Percentiles rank a stretch among this genome's conserved stretches.
These are phyloP conservation scores for Drosophila aldrichi DNA, from an alignment of 2,888 invertebrate species.

Conservation along the genomic window DNA sequence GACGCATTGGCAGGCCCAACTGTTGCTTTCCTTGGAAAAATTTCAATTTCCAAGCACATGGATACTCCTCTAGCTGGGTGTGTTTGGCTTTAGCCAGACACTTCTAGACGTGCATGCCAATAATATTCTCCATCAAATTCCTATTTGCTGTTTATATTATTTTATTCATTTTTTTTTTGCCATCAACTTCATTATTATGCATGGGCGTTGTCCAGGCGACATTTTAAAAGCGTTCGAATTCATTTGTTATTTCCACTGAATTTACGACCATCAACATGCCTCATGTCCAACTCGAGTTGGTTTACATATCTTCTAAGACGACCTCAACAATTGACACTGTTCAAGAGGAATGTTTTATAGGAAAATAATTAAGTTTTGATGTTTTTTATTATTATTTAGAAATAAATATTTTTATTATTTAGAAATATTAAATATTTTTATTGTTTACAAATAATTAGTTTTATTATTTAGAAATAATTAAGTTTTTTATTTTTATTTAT, in stretches of 20 bases:
- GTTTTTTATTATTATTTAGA: too few species aligned
- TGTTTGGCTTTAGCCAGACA: constrained; percentile 23
- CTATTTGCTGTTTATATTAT: constrained; percentile 9
- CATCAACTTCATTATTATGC: constrained; percentile 41
- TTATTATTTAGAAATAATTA: too few species aligned
- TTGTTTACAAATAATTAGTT: too few species aligned
- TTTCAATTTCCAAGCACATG: constrained; percentile 16
- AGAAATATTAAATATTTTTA: too few species aligned
- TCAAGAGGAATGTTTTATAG: constrained; percentile 12
- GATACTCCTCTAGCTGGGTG: constrained; percentile 36
- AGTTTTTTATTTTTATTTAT: too few species aligned
- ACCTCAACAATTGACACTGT: constrained; percentile 7
- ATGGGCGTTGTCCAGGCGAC: constrained; percentile 44
- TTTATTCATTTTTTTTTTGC: constrained; percentile 17
- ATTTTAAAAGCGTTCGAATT: constrained; percentile 71
- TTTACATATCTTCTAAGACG: constrained; percentile 23
- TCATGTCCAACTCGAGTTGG: constrained; percentile 29
- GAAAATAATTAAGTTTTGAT: too few species aligned
- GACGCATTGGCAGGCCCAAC: constrained; percentile 27
- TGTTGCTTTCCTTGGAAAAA: constrained; percentile 31
- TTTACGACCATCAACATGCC: constrained; percentile 33
- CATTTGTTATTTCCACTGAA: constrained; percentile 58
- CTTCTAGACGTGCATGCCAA: constrained; percentile 34
- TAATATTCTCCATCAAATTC: constrained; percentile 25
- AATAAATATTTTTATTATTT: too few species aligned